These are phyloP conservation scores for Monodelphis domestica DNA, from an alignment of 2,797 vertebrate species.

Conservation along the genomic window DNA sequence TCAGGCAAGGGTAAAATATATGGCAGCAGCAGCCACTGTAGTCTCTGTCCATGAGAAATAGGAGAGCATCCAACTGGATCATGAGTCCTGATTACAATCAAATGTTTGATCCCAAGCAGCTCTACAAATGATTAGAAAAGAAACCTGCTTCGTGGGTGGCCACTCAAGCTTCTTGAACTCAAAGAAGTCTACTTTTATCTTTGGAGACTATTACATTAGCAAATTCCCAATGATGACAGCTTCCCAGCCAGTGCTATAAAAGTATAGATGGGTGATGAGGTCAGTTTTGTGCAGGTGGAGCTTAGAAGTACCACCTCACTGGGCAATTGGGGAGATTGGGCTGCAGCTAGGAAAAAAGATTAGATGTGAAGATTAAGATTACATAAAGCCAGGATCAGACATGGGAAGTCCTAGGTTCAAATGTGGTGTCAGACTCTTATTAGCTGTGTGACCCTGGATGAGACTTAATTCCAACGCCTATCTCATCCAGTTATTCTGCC, in stretches of 20 bases:
- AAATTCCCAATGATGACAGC: not conserved
- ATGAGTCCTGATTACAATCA: slow-evolving; percentile 9
- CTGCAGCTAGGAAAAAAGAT: not conserved
- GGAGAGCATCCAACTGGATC: not conserved
- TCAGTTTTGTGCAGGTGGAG: not conserved
- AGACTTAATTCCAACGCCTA: no score
- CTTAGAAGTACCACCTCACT: not conserved
- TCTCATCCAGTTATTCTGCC: no score
- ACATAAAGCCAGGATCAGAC: no score
- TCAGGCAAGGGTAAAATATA: not conserved
- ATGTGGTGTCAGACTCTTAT: no score
- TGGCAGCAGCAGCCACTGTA: not conserved
- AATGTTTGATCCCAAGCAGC: slow-evolving; percentile 10
- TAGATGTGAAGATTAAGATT: not conserved
- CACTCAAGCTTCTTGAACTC: not conserved
- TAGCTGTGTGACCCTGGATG: no score
- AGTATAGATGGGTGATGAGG: not conserved
- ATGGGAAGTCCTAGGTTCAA: no score
- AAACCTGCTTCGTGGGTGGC: not conserved
- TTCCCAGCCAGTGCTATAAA: not conserved
- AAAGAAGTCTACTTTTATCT: not conserved
- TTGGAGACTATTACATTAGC: not conserved
- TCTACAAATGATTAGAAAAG: not conserved
- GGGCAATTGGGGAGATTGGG: not conserved
- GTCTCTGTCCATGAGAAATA: slow-evolving; percentile 8